These are phyloP conservation scores for Gymnoscopelus microlampas DNA, from an alignment of 2,797 vertebrate species.

Conservation along the genomic window DNA sequence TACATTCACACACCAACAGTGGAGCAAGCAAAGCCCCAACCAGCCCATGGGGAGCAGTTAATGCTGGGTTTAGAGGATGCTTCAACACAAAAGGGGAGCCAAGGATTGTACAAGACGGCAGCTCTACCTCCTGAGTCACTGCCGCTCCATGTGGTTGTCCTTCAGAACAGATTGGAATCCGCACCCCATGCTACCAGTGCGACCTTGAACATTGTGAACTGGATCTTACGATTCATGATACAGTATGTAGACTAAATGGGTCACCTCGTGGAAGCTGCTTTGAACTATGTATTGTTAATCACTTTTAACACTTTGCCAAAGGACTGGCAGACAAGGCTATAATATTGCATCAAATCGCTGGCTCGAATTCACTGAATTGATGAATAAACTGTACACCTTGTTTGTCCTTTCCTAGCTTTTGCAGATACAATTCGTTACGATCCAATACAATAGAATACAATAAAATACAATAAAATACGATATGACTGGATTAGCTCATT, in stretches of 20 bases:
- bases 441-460: no score
- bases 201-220: conserved; percentile 2
- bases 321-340: conserved; percentile 14
- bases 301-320: conserved; percentile 13
- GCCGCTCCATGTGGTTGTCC: neutral
- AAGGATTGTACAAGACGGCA: no score
- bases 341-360: conserved; percentile 11
- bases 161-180: neutral
- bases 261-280: neutral
- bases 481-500: no score
- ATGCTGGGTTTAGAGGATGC: no score
- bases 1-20: no score
- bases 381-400: neutral
- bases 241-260: no score
- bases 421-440: neutral
- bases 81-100: no score
- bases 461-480: no score
- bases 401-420: neutral
- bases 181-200: neutral
- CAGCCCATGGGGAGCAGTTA: no score
- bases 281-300: conserved; percentile 1
- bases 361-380: neutral
- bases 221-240: neutral
- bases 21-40: no score
- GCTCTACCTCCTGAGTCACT: neutral